phyloP scores from a whole-genome alignment of 2,797 vertebrate genomes.

The Meda fulgida region DNA sequence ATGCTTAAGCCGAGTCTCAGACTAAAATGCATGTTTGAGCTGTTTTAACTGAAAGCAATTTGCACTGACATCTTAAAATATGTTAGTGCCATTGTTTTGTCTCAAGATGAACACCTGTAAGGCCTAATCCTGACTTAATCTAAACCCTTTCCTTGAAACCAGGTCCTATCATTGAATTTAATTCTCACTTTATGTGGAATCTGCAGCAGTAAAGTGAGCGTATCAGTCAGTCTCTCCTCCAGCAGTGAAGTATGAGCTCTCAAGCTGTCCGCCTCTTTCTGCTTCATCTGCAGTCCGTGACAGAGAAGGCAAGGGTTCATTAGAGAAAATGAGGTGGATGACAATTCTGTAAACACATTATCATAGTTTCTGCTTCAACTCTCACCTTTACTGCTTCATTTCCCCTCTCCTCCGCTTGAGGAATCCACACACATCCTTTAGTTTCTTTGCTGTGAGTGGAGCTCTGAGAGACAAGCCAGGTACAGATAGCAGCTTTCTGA shows the following conservation, averaged over 20 bases:
- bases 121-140: too few species aligned
- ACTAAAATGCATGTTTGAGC: too few species aligned
- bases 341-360: neutral
- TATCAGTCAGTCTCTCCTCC: slow-evolving; percentile 75
- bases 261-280: slow-evolving; percentile 57
- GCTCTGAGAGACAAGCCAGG: slow-evolving; percentile 55
- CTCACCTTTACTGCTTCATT: slow-evolving; percentile 62
- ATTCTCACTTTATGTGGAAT: slow-evolving; percentile 70
- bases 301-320: neutral
- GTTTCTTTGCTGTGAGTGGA: slow-evolving; percentile 46
- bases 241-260: slow-evolving; percentile 57
- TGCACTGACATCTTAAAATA: too few species aligned
- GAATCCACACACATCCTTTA: slow-evolving; percentile 4
- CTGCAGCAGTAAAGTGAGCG: slow-evolving; percentile 73
- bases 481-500: slow-evolving; percentile 60
- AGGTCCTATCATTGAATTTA: neutral
- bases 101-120: too few species aligned
- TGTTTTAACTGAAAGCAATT: too few species aligned
- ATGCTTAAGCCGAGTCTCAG: too few species aligned
- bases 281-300: slow-evolving; percentile 56
- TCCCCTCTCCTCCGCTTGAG: slow-evolving; percentile 6
- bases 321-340: neutral
- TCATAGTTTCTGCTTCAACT: neutral
- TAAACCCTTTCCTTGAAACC: neutral
- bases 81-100: too few species aligned